These are phyloP conservation scores for Sarcophaga caerulescens DNA, from an alignment of 2,888 invertebrate species.

Conservation along the genomic window DNA sequence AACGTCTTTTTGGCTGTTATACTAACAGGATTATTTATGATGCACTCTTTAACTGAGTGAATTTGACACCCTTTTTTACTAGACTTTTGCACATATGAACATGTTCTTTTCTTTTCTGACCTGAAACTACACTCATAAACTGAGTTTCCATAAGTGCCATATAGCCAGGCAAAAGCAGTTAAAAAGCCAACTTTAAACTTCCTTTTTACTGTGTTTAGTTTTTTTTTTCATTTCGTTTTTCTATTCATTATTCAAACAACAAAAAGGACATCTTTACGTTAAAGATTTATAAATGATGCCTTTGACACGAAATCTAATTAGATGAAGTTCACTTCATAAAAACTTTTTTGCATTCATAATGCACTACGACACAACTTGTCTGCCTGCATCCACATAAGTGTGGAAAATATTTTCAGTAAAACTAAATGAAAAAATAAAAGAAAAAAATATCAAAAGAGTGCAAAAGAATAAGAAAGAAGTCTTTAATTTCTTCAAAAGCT, in stretches of 20 bases:
- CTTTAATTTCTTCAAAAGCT: conserved; percentile 41
- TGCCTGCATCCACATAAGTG: neutral
- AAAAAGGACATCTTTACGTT: conserved; percentile 56
- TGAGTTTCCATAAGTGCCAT: neutral
- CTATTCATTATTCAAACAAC: conserved; percentile 30
- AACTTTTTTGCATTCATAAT: conserved; percentile 23
- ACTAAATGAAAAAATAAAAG: neutral
- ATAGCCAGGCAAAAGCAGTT: neutral
- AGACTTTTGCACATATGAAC: neutral
- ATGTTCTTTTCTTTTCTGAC: neutral
- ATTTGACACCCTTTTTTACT: too few relatives aligned
- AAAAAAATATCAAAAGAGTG: neutral
- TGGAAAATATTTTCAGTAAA: neutral
- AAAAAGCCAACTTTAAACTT: conserved; percentile 1
- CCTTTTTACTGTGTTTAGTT: neutral
- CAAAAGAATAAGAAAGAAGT: conserved; percentile 1
- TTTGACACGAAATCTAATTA: conserved; percentile 64
- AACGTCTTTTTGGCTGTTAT: too few relatives aligned
- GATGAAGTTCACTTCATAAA: conserved; percentile 62
- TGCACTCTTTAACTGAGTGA: too few relatives aligned
- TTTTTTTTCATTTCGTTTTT: conserved; percentile 24
- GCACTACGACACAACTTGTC: neutral
- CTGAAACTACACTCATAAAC: conserved; percentile 34
- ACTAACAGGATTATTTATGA: too few relatives aligned
- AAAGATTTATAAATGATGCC: conserved; percentile 58